Conservation (phyloP, 2,113 vertebrate species). For the Nanger granti region DNA sequence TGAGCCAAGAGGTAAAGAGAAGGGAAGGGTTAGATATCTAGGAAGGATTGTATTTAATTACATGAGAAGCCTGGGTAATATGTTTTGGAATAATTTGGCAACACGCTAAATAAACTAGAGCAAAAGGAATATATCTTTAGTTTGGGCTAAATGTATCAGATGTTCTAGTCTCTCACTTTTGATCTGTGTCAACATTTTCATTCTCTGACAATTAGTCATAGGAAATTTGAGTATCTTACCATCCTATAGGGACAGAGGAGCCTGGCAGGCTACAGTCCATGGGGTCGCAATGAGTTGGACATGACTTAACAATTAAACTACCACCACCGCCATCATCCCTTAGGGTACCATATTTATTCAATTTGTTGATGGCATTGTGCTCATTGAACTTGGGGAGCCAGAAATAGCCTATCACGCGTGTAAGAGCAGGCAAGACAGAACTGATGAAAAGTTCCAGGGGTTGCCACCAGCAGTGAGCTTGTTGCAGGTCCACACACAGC, state of each 20-base stretch:
- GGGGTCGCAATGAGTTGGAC: not conserved
- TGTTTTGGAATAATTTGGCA: not conserved
- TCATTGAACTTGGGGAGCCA: not conserved
- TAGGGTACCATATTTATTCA: not conserved
- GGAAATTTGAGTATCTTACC: not conserved
- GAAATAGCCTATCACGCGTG: not conserved
- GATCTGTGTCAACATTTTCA: not conserved
- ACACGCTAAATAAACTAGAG: not conserved
- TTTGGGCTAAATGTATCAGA: not conserved
- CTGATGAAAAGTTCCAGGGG: too few species aligned
- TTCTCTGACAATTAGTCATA: not conserved
- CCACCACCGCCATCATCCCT: accelerated
- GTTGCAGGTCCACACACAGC: not conserved
- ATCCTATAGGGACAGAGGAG: not conserved
- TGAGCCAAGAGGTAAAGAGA: not conserved
- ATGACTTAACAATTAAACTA: not conserved
- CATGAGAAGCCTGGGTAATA: not conserved
- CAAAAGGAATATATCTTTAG: not conserved
- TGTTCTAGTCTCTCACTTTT: not conserved
- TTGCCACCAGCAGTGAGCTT: too few species aligned
- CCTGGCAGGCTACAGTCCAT: not conserved
- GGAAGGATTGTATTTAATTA: not conserved
- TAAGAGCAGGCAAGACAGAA: not conserved
- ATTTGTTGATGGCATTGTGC: not conserved
- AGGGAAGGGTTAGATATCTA: not conserved